Conservation (phyloP, 2,113 vertebrate genomes). For the Mustela nigripes region DNA sequence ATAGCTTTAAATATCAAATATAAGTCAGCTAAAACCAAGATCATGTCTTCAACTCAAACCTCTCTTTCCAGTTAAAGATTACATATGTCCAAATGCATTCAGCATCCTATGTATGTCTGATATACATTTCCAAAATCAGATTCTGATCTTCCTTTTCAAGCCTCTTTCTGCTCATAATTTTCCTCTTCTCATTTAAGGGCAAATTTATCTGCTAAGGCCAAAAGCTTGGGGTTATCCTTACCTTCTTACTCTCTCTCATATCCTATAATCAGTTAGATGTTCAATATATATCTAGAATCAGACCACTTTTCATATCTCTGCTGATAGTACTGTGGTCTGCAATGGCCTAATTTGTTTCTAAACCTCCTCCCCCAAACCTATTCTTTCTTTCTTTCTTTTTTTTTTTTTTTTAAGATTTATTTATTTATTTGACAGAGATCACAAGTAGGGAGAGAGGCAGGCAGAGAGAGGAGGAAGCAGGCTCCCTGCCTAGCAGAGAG, state of each 20-base stretch:
- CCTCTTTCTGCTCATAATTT: background rate
- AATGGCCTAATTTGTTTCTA: background rate
- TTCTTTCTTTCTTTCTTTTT: no score
- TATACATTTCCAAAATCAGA: background rate
- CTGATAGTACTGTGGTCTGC: background rate
- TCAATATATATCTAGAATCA: background rate
- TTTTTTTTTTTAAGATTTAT: no score
- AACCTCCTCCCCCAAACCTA: no score
- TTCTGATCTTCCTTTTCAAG: background rate
- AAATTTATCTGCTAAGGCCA: background rate
- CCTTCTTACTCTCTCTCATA: background rate
- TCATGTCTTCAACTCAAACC: background rate
- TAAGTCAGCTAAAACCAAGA: background rate
- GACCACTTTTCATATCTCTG: background rate
- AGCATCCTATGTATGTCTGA: background rate
- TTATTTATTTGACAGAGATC: no score
- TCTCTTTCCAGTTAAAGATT: background rate
- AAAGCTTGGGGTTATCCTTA: background rate
- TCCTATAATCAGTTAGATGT: background rate
- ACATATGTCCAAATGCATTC: background rate
- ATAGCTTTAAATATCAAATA: background rate
- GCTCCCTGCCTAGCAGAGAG: no score
- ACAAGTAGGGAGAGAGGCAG: no score
- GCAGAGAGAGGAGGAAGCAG: no score
- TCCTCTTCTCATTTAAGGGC: background rate